phyloP scores from a whole-genome alignment of 2,113 vertebrate species.

The Poeciliopsis retropinna region DNA sequence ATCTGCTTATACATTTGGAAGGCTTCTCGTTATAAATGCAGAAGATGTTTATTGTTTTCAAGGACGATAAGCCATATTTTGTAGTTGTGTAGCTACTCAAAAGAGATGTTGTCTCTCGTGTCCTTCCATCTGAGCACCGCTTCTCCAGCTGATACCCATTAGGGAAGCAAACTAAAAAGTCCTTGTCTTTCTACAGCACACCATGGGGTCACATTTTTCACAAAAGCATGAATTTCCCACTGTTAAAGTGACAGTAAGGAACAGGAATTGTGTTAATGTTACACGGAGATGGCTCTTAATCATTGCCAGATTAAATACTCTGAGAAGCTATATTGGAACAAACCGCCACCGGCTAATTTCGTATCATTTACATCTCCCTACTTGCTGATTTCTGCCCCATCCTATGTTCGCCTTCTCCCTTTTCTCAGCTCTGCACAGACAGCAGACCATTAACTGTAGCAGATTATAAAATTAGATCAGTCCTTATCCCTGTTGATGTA shows the following conservation, averaged over 20 bases:
- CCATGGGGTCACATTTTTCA: slow-evolving; percentile 40
- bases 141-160: not conserved
- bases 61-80: slow-evolving; percentile 5
- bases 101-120: slow-evolving; percentile 10
- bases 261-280: slow-evolving; percentile 20
- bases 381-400: slow-evolving; percentile 29
- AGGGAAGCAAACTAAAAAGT: slow-evolving; percentile 17
- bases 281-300: slow-evolving; percentile 36
- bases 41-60: not conserved
- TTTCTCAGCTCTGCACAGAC: slow-evolving; percentile 33
- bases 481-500: slow-evolving; percentile 48
- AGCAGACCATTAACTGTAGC: slow-evolving; percentile 37
- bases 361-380: slow-evolving; percentile 33
- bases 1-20: not conserved
- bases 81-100: slow-evolving; percentile 12
- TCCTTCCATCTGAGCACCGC: slow-evolving; percentile 2
- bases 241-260: slow-evolving; percentile 55
- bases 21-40: not conserved
- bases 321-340: slow-evolving; percentile 39
- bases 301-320: slow-evolving; percentile 66
- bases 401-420: slow-evolving; percentile 19
- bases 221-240: slow-evolving; percentile 43
- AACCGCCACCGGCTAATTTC: slow-evolving; percentile 49
- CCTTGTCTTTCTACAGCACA: slow-evolving; percentile 7
- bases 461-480: slow-evolving; percentile 63